Base-by-base conservation (phyloP, 2,888 invertebrate genomes). In the Prostheceraeus crozeri region DNA sequence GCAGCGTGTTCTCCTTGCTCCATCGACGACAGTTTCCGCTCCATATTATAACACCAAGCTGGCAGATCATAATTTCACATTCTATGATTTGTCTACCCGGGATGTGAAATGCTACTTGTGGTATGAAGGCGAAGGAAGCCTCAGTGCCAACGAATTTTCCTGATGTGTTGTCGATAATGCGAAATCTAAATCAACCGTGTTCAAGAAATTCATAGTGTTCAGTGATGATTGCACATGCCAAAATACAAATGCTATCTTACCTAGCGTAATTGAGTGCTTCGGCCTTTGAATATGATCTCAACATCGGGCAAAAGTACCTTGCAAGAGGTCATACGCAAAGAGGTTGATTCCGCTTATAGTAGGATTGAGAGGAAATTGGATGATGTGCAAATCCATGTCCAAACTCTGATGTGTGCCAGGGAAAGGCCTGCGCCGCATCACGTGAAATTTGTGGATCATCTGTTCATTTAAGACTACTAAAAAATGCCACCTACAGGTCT, bases 211-310 rank as follows among this genome's bases (percentile, higher is more conserved):
- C 19, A 57, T 63, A 14, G 48, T 65, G 16, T 65, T 45, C 40
- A 64, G 64, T 33, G 65, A 65, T 58, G 65, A 62, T 2, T 65
- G 63, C 35, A 59, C 57, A 1, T 65, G 63, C 28, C 66, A 66
- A 57, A 66, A 66, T 48, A 55, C 63, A 21, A 64, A 64, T 40
- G 28, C 35, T 40, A 57, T 36, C 10, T 30, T 65, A 10, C 14
- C 62, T 19, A 65, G 65, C 53, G 57, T 62, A 10, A 46, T 65
- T 21, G 30, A 61, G 16, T 35, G 52, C n/a, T 46, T n/a, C 60
- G 21, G 51, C 61, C 2, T 21, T 25, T 11, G 52, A 61, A 8
- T 52, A 52, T 28, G 48, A 58, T 16, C 53, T 61, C 25, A 61
- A 51, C 14, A 63, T 63, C 35, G 19, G 31, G 11, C 64, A 64